phyloP scores from a whole-genome alignment of 2,113 vertebrate species.

The Lampris incognitus region DNA sequence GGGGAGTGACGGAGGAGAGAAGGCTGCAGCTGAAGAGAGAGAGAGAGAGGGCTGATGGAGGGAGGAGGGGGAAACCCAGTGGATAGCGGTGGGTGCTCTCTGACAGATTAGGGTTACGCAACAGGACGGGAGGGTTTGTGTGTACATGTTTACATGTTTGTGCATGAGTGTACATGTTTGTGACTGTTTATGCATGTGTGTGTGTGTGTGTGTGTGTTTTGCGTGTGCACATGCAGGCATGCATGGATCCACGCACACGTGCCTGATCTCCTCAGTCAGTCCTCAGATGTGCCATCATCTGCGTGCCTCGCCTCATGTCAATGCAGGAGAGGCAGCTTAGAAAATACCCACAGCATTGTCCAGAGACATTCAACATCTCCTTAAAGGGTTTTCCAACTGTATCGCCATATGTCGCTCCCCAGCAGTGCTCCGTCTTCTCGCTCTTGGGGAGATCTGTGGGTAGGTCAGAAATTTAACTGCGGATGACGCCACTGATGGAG shows the following conservation, averaged over 20 bases:
- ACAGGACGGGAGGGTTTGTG: conserved; percentile 58
- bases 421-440: too few species aligned
- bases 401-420: not conserved
- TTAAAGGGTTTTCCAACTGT: not conserved
- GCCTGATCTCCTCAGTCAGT: conserved; percentile 28
- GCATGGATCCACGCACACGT: not conserved
- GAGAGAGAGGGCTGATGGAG: conserved; percentile 38
- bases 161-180: conserved; percentile 33
- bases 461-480: too few species aligned
- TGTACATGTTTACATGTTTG: conserved; percentile 34
- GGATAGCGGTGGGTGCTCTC: conserved; percentile 61
- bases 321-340: not conserved
- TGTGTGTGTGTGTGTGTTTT: conserved; percentile 14
- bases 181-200: conserved; percentile 6
- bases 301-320: conserved; percentile 53
- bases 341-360: not conserved
- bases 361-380: not conserved
- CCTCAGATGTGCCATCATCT: conserved; percentile 59
- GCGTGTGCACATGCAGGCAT: conserved; percentile 6
- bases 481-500: too few species aligned
- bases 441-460: too few species aligned
- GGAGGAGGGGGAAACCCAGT: conserved; percentile 62
- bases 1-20: conserved; percentile 30
- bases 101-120: conserved; percentile 76
- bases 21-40: conserved; percentile 47